Evolutionary conservation across 2,797 vertebrate species (phyloP).

Genomic region (Linurgus olivaceus): DNA sequence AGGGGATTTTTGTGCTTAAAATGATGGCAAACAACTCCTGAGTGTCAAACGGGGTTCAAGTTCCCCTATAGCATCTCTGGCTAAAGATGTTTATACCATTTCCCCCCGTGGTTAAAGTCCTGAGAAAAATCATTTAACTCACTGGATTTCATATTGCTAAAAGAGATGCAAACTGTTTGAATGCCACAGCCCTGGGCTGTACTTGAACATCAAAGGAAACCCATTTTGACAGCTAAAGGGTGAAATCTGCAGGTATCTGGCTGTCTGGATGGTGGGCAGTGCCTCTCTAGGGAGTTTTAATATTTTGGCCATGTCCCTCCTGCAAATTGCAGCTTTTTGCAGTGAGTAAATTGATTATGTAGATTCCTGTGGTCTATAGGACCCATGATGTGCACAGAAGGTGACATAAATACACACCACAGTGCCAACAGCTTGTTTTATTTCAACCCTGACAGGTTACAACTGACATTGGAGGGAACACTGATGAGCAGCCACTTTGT

Average conservation of each 20-base stretch:
- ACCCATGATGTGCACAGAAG: neutral
- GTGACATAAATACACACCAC: neutral
- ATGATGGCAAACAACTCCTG: neutral
- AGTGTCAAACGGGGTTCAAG: neutral
- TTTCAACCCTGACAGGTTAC: constrained; percentile 54
- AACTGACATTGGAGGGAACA: constrained; percentile 49
- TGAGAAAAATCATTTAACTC: neutral
- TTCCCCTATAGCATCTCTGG: neutral
- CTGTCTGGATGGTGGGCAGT: neutral
- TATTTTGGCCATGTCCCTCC: neutral
- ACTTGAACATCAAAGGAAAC: neutral
- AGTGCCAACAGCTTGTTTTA: neutral
- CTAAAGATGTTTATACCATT: neutral
- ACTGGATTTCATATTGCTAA: neutral
- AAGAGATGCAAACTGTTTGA: neutral
- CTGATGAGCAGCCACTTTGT: constrained; percentile 57
- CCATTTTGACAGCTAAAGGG: rapidly evolving
- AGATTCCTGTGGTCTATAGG: neutral
- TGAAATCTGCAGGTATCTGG: neutral
- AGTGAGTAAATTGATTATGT: neutral
- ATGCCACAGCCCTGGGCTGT: neutral
- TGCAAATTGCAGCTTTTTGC: neutral
- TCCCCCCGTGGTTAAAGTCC: neutral
- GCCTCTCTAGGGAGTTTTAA: neutral
- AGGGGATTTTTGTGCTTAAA: neutral